These are phyloP conservation scores for Copsychus sechellarum DNA, from an alignment of 2,113 vertebrate genomes.

Conservation along the genomic window DNA sequence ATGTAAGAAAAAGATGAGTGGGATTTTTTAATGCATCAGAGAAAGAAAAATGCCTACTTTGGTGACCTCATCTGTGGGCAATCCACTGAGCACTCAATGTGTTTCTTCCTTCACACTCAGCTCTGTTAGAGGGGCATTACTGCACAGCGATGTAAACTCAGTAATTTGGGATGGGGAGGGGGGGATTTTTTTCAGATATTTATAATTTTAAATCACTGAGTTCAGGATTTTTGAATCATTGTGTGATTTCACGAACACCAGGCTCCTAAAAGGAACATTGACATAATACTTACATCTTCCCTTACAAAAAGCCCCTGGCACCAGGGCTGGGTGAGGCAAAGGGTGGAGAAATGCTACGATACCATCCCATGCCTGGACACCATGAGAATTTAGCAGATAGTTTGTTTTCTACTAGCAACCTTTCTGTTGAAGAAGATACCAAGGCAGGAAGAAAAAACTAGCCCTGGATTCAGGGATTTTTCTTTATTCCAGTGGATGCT, in stretches of 20 bases:
- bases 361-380: not conserved
- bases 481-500: not conserved
- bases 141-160: not conserved
- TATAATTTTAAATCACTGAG: not conserved
- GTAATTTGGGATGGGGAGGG: not conserved
- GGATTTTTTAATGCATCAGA: not conserved
- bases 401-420: not conserved
- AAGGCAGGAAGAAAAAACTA: not conserved
- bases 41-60: not conserved
- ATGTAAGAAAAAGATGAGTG: not conserved
- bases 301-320: not conserved
- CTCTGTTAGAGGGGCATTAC: not conserved
- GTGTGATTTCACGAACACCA: not conserved
- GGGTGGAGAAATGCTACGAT: not conserved
- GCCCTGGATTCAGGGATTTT: not conserved
- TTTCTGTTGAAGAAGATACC: not conserved
- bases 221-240: not conserved
- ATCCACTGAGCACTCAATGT: rapidly evolving
- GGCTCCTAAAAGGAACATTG: not conserved
- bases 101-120: rapidly evolving
- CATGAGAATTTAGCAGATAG: not conserved
- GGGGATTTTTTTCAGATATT: not conserved
- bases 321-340: rapidly evolving
- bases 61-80: not conserved
- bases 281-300: not conserved